Evolutionary conservation across 2,113 vertebrate species (phyloP).

Genomic region (Hippolais icterina): DNA sequence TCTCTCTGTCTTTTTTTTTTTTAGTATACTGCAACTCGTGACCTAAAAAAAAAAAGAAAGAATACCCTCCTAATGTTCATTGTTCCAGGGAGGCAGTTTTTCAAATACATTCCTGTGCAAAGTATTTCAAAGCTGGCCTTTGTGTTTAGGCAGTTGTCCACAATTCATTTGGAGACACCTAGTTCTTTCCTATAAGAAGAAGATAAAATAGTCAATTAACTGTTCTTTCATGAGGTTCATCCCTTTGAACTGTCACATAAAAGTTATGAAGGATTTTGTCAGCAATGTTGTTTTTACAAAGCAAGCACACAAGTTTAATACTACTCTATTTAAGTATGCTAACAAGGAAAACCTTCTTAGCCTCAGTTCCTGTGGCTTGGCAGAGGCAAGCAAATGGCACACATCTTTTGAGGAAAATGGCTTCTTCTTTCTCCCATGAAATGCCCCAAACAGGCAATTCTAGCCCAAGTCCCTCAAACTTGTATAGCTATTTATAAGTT

Average conservation of each 20-base stretch:
- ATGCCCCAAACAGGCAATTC: not conserved
- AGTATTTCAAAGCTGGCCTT: not conserved
- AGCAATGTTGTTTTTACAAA: not conserved
- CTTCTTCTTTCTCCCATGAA: not conserved
- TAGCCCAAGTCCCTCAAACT: not conserved
- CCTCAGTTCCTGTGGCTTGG: not conserved
- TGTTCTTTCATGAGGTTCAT: not conserved
- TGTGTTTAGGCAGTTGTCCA: not conserved
- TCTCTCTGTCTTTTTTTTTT: not conserved
- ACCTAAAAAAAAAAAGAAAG: not conserved
- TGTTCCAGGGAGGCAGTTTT: not conserved
- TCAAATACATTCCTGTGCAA: not conserved
- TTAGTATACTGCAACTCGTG: not conserved
- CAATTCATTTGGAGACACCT: not conserved
- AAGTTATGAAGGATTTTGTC: not conserved
- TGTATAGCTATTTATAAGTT: not conserved
- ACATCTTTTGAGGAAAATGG: not conserved
- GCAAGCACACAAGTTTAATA: not conserved
- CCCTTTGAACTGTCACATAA: not conserved
- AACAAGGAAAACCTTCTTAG: not conserved
- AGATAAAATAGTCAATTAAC: conserved; percentile 2
- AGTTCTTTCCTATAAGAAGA: not conserved
- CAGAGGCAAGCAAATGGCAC: not conserved
- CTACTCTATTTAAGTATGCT: not conserved
- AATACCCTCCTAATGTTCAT: not conserved